phyloP scores from a whole-genome alignment of 2,797 vertebrate genomes.

The Dipus sagitta region DNA sequence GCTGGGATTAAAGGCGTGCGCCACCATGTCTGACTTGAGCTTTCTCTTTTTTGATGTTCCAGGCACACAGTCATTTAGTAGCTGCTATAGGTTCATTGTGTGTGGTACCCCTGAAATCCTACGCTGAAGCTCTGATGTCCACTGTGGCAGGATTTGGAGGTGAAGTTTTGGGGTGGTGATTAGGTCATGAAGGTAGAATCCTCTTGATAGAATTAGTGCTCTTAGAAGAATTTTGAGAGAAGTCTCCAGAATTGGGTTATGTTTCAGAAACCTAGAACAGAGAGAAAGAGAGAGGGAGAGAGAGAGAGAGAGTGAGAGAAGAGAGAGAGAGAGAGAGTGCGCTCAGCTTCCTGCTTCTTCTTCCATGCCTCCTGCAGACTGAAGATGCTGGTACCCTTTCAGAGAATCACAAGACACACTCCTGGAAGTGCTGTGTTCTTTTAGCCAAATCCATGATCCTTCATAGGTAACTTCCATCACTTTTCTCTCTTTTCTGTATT shows the following conservation, averaged over 20 bases:
- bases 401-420: not conserved
- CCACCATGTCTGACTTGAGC: too few relatives aligned
- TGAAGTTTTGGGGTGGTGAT: not conserved
- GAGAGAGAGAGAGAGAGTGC: not conserved
- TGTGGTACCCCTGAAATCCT: not conserved
- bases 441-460: not conserved
- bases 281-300: not conserved
- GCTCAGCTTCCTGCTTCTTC: not conserved
- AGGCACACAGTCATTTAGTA: not conserved
- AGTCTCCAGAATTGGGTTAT: not conserved
- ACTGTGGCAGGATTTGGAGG: not conserved
- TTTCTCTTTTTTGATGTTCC: not conserved
- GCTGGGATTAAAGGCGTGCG: too few relatives aligned
- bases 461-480: not conserved
- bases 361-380: not conserved
- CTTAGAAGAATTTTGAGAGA: not conserved
- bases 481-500: not conserved
- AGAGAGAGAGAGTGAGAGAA: not conserved
- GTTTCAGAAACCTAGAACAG: not conserved
- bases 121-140: not conserved
- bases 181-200: not conserved
- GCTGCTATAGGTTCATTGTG: not conserved
- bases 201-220: not conserved
- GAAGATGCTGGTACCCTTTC: not conserved
- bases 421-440: not conserved